Conservation (phyloP, 2,113 vertebrate genomes). For the Sturnira hondurensis region DNA sequence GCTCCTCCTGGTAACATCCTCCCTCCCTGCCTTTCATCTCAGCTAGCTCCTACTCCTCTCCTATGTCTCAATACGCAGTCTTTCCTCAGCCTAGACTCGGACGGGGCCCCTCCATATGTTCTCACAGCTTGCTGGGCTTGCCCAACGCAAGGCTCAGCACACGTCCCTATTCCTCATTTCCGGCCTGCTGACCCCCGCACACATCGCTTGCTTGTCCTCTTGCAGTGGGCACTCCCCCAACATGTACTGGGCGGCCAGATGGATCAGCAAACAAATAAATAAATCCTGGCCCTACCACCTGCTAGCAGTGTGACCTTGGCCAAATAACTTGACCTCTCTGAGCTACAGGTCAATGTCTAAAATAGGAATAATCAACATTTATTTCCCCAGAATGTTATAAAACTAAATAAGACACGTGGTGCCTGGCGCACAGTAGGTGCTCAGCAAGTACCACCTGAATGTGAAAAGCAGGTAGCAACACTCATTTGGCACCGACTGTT, state of each 20-base stretch:
- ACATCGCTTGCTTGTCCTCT: accelerated
- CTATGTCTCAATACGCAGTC: not conserved
- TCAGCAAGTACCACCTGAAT: not conserved
- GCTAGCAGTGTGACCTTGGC: not conserved
- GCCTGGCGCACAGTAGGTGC: not conserved
- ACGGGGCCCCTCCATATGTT: not conserved
- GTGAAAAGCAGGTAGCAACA: accelerated
- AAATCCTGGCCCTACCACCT: not conserved
- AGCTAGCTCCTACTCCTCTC: not conserved
- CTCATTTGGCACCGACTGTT: not conserved
- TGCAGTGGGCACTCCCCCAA: accelerated
- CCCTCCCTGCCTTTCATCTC: not conserved
- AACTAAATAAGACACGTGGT: not conserved
- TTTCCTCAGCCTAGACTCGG: not conserved
- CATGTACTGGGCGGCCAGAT: accelerated
- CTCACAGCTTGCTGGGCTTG: not conserved
- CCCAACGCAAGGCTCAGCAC: not conserved
- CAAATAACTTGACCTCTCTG: not conserved
- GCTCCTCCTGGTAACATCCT: too few relatives aligned
- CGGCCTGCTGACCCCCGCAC: accelerated
- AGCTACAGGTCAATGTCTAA: not conserved
- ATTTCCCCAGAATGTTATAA: not conserved
- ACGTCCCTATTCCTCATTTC: accelerated
- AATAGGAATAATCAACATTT: not conserved
- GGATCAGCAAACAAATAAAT: not conserved